phyloP scores from a whole-genome alignment of 2,113 vertebrate genomes.

The Strix aluco region DNA sequence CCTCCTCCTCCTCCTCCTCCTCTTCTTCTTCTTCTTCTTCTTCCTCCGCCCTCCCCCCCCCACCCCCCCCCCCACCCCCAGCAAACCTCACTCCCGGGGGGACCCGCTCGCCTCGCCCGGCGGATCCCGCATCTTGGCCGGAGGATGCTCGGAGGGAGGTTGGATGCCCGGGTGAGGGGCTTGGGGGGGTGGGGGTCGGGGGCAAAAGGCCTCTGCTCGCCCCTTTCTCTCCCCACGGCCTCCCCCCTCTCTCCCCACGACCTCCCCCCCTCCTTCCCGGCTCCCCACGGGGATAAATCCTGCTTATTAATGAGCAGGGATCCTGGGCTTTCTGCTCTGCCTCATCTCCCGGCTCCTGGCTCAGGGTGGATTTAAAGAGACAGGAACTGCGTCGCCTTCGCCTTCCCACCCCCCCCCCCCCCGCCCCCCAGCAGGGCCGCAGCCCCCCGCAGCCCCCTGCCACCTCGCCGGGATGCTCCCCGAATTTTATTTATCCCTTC shows the following conservation, averaged over 20 bases:
- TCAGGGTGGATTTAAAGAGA: conserved; percentile 76
- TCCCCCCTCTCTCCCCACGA: neutral
- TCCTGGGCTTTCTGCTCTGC: conserved; percentile 45
- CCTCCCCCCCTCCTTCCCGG: neutral
- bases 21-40: neutral
- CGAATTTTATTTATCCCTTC: neutral
- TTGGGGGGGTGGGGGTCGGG: neutral
- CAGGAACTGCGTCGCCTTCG: conserved; percentile 67
- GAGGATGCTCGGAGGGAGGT: neutral
- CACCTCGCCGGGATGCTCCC: neutral
- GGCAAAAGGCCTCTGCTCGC: too few relatives aligned
- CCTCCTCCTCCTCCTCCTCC: too few relatives aligned
- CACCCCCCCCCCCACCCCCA: neutral
- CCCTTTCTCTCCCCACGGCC: too few relatives aligned
- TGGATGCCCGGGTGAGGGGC: neutral
- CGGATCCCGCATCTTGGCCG: neutral
- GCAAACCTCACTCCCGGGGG: neutral
- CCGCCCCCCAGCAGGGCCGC: neutral
- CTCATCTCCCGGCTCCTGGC: conserved; percentile 26
- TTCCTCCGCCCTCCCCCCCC: too few relatives aligned
- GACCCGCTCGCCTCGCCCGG: neutral
- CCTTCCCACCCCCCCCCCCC: neutral
- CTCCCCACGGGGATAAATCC: conserved; percentile 67
- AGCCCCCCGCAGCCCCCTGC: conserved; percentile 56
- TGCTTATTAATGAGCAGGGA: conserved; percentile 63